Evolutionary conservation across 1,140 invertebrate species (phyloP).

Genomic region (Eurosta solidaginis): DNA sequence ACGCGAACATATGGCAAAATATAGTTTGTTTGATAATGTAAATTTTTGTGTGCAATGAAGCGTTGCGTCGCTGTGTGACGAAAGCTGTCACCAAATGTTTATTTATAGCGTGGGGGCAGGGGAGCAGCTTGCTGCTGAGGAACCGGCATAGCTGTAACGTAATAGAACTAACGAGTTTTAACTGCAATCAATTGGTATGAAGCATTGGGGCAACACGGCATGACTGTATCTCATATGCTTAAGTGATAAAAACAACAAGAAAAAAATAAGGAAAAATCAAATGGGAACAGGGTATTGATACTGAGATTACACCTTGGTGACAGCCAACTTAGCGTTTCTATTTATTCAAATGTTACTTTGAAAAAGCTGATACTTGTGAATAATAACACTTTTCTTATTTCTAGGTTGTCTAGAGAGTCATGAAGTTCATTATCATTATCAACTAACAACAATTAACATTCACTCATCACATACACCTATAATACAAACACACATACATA

Average conservation of each 20-base stretch:
- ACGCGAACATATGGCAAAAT: conserved; percentile 4
- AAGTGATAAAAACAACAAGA: neutral
- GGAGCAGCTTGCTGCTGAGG: too few relatives aligned
- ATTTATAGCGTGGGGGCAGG: neutral
- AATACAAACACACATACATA: too few relatives aligned
- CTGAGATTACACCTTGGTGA: neutral
- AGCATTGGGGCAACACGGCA: neutral
- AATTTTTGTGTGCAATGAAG: conserved; percentile 1
- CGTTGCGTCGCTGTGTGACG: neutral
- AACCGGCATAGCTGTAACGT: neutral
- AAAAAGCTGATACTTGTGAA: too few relatives aligned
- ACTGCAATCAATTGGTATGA: neutral
- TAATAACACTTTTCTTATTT: too few relatives aligned
- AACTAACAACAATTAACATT: neutral
- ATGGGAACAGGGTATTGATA: too few relatives aligned
- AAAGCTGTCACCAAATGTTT: neutral
- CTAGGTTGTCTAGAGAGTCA: neutral
- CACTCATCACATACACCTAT: neutral
- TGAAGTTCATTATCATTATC: neutral
- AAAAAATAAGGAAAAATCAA: too few relatives aligned
- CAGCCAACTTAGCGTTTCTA: neutral
- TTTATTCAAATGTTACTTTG: neutral
- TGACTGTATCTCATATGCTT: neutral
- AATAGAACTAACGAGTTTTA: neutral
- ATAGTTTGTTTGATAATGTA: too few relatives aligned